A percentile compares a stretch with the other conserved stretches of the same genome.
Conservation (phyloP, 92 coral and sea anemone genomes). For the Palythoa caribaeorum region DNA sequence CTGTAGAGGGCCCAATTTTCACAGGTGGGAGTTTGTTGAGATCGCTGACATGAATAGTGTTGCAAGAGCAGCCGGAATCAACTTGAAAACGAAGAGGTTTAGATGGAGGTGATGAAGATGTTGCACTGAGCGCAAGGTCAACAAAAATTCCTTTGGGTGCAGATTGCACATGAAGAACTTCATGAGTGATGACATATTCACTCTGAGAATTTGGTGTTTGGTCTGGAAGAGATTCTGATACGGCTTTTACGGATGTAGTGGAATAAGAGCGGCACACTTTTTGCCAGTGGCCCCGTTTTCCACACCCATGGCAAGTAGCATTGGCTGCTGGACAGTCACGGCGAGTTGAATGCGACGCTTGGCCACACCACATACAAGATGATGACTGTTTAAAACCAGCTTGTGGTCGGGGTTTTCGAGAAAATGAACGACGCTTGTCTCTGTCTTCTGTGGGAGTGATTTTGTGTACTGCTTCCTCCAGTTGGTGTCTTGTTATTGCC, state of each 20-base stretch:
- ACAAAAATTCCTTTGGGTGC: conserved; percentile 69
- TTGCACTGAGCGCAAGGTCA: conserved; percentile 59
- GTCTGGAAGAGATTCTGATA: conserved; percentile 26
- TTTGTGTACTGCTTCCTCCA: background rate
- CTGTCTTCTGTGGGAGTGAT: background rate
- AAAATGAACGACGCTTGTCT: background rate
- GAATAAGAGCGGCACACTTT: conserved; percentile 44
- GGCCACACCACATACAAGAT: background rate
- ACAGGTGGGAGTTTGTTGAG: conserved; percentile 59
- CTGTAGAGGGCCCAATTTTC: conserved; percentile 60
- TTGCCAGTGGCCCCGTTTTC: conserved; percentile 72
- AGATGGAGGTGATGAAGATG: conserved; percentile 33
- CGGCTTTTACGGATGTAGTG: conserved; percentile 44
- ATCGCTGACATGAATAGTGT: conserved; percentile 71
- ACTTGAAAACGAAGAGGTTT: conserved; percentile 51
- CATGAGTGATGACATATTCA: conserved; percentile 52
- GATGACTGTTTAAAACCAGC: background rate
- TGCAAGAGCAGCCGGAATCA: conserved; percentile 69
- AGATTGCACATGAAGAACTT: conserved; percentile 55
- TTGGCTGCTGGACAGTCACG: conserved; percentile 68
- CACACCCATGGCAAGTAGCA: conserved; percentile 64
- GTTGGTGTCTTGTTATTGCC: background rate
- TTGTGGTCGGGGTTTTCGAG: background rate
- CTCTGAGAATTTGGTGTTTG: conserved; percentile 10
- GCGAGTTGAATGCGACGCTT: conserved; percentile 48